Evolutionary conservation across 2,888 invertebrate genomes (phyloP).

Genomic region (Drosophila ezoana): DNA sequence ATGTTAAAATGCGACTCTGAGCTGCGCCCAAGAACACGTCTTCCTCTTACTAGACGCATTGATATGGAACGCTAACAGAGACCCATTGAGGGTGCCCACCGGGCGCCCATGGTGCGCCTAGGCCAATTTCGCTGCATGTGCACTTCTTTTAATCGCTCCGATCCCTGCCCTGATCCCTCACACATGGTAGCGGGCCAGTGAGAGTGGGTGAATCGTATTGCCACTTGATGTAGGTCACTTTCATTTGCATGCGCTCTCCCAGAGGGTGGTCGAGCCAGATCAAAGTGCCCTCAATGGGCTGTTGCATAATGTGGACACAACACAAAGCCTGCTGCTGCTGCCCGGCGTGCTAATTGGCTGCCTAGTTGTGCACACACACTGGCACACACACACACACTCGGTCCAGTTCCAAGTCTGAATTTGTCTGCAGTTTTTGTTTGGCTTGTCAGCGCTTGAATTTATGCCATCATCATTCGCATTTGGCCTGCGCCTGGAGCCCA

Average conservation of each 20-base stretch:
- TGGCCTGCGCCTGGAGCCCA: slow-evolving; percentile 67
- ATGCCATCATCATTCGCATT: slow-evolving; percentile 59
- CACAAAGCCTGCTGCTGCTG: slow-evolving; percentile 38
- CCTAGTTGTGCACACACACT: slow-evolving; percentile 14
- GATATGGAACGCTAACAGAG: slow-evolving; percentile 40
- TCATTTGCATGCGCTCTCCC: slow-evolving; percentile 63
- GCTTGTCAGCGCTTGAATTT: slow-evolving; percentile 65
- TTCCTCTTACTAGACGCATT: slow-evolving; percentile 30
- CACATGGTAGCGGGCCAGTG: slow-evolving; percentile 27
- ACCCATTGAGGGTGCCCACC: slow-evolving; percentile 24
- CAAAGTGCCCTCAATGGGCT: slow-evolving; percentile 61
- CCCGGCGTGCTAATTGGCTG: slow-evolving; percentile 61
- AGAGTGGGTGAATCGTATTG: slow-evolving; percentile 34
- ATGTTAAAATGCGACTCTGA: slow-evolving; percentile 48
- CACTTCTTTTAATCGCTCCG: slow-evolving; percentile 20
- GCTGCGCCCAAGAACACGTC: slow-evolving; percentile 33
- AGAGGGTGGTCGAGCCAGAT: slow-evolving; percentile 67
- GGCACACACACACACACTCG: slow-evolving; percentile 8
- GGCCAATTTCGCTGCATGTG: slow-evolving; percentile 49
- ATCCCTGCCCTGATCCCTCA: slow-evolving; percentile 23
- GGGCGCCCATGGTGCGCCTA: slow-evolving; percentile 40
- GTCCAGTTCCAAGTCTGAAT: slow-evolving; percentile 22
- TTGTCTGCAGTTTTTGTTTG: slow-evolving; percentile 35
- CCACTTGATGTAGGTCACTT: slow-evolving; percentile 80
- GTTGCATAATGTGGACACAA: slow-evolving; percentile 77